phyloP scores from a whole-genome alignment of 1,140 invertebrate species.

The Hestina assimilis region DNA sequence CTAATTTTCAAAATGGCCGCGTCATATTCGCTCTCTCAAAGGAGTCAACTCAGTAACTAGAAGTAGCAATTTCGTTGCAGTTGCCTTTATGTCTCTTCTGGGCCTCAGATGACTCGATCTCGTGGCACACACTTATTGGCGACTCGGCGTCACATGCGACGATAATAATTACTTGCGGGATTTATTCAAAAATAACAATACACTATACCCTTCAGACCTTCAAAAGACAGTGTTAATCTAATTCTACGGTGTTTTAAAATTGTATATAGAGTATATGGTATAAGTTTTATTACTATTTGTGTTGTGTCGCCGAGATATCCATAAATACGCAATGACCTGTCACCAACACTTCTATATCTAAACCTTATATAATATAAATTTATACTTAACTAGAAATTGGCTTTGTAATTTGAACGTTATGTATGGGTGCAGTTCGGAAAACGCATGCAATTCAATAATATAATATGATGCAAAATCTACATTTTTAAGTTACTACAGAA shows the following conservation, averaged over 20 bases:
- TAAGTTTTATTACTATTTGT: not conserved
- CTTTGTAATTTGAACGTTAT: slow-evolving; percentile 32
- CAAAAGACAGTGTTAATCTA: slow-evolving; percentile 2
- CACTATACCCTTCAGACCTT: not conserved
- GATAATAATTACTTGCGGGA: slow-evolving; percentile 1
- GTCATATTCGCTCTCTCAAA: too few species aligned
- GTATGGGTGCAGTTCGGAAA: not conserved
- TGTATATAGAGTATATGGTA: slow-evolving; percentile 9
- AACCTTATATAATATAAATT: slow-evolving; percentile 63
- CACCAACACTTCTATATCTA: slow-evolving; percentile 40
- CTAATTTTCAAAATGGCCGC: too few species aligned
- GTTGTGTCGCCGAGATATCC: slow-evolving; percentile 27
- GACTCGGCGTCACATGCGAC: slow-evolving; percentile 7
- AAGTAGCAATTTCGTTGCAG: too few species aligned
- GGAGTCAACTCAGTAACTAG: too few species aligned
- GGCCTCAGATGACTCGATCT: slow-evolving; percentile 11
- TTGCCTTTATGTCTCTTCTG: too few species aligned
- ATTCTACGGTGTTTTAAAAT: slow-evolving; percentile 8
- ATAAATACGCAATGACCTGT: slow-evolving; percentile 43
- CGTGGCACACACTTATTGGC: slow-evolving; percentile 7
- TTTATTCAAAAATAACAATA: not conserved
- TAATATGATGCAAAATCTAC: too few species aligned
- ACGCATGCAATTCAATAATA: not conserved
- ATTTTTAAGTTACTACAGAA: too few species aligned
- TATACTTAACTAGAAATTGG: slow-evolving; percentile 67